Evolutionary conservation across 2,888 invertebrate species (phyloP).

Genomic region (Thecocarcelia acutangulata): DNA sequence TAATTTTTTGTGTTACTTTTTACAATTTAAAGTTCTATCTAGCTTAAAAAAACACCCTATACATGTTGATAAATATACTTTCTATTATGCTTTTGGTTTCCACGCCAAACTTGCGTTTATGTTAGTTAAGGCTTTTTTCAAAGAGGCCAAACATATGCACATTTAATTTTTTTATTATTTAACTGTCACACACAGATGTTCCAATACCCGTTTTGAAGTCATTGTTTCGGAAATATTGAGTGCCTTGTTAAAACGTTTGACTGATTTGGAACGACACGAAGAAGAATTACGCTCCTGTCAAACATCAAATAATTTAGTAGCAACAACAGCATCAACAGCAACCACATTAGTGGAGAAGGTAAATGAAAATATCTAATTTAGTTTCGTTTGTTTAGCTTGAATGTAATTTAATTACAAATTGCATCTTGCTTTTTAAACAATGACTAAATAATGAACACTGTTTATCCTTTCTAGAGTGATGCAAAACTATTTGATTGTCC

Average conservation of each 20-base stretch:
- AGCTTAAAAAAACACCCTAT: too few species aligned
- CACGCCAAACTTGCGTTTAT: too few species aligned
- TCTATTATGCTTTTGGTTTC: too few species aligned
- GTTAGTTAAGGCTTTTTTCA: too few species aligned
- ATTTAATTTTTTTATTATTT: conserved; percentile 38
- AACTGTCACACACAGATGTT: conserved; percentile 76
- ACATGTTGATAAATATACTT: too few species aligned
- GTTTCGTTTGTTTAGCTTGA: conserved; percentile 24
- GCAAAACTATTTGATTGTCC: conserved; percentile 76
- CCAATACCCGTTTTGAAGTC: conserved; percentile 80
- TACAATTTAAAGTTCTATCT: too few species aligned
- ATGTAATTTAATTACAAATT: conserved; percentile 35
- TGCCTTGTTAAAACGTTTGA: conserved; percentile 82
- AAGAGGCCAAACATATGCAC: too few species aligned
- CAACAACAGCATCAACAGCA: conserved; percentile 19
- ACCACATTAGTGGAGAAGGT: conserved; percentile 75
- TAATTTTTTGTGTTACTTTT: too few species aligned
- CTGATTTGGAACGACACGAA: conserved; percentile 82
- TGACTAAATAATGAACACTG: conserved; percentile 14
- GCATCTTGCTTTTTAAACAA: not conserved
- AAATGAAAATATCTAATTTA: conserved; percentile 37
- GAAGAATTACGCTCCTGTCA: conserved; percentile 81
- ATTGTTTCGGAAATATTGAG: conserved; percentile 81
- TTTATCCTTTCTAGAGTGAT: conserved; percentile 66
- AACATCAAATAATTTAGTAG: conserved; percentile 71